Conservation (phyloP, 2,797 vertebrate species). For the Anas bahamensis region DNA sequence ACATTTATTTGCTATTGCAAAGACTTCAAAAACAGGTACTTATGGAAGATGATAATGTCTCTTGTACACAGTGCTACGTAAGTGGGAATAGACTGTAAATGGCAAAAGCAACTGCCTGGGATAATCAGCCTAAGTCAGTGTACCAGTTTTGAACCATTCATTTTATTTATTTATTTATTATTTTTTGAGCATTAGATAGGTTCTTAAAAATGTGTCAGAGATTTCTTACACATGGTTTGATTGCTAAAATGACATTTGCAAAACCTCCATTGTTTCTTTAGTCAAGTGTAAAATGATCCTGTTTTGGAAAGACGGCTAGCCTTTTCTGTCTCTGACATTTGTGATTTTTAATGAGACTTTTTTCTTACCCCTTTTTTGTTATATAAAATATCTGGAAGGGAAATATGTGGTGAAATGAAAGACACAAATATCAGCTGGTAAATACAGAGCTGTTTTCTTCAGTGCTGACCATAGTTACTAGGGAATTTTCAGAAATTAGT, state of each 20-base stretch:
- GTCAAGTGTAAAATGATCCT: not conserved
- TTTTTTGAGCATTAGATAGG: not conserved
- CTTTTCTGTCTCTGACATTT: not conserved
- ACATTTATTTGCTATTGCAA: not conserved
- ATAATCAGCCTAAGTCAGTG: not conserved
- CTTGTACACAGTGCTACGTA: not conserved
- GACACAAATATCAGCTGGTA: not conserved
- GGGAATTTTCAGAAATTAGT: not conserved
- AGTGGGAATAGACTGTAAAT: not conserved
- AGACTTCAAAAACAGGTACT: not conserved
- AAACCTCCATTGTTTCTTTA: not conserved
- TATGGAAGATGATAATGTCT: not conserved
- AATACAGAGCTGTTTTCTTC: not conserved
- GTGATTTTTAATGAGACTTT: not conserved
- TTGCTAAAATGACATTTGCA: not conserved
- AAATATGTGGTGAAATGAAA: not conserved
- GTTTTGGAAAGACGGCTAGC: not conserved
- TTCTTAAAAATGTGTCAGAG: not conserved
- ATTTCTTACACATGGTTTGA: not conserved
- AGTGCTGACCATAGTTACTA: not conserved
- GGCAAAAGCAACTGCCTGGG: not conserved
- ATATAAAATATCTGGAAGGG: not conserved
- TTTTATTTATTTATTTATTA: not conserved
- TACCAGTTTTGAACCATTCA: not conserved
- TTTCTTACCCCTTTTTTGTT: not conserved